These are phyloP conservation scores for Petrocephalus schoutedeni DNA, from an alignment of 2,797 vertebrate genomes.

Conservation along the genomic window DNA sequence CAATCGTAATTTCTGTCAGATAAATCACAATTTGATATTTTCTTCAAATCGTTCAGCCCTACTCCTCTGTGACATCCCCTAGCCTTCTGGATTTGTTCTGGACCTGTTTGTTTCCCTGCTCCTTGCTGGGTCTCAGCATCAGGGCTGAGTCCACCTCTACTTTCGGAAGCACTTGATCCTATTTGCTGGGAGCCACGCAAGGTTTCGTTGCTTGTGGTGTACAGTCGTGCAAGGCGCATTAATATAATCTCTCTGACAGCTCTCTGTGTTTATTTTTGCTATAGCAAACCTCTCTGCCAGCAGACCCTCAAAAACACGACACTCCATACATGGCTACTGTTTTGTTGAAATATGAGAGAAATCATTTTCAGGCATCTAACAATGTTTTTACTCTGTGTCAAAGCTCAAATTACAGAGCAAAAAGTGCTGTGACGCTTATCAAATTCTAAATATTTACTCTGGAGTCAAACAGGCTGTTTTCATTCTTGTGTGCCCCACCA, in stretches of 20 bases:
- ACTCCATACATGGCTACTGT: conserved; percentile 6
- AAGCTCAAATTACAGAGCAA: neutral
- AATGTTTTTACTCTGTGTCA: neutral
- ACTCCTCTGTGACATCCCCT: neutral
- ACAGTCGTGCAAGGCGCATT: neutral
- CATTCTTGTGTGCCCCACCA: neutral
- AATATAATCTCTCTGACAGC: neutral
- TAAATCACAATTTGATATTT: no score
- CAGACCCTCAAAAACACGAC: neutral
- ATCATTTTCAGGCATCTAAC: neutral
- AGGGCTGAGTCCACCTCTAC: neutral
- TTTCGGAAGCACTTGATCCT: neutral
- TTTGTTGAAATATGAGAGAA: neutral
- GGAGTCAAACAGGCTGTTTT: neutral
- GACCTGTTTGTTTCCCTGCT: neutral
- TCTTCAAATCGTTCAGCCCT: no score
- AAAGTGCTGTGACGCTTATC: conserved; percentile 5
- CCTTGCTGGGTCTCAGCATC: neutral
- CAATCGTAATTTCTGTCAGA: no score
- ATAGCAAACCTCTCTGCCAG: neutral
- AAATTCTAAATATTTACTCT: conserved; percentile 18
- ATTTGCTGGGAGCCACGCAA: neutral
- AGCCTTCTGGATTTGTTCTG: neutral
- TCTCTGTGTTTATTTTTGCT: neutral
- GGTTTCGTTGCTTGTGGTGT: neutral